These are phyloP conservation scores for Physeter macrocephalus DNA, from an alignment of 2,113 vertebrate species.

Conservation along the genomic window DNA sequence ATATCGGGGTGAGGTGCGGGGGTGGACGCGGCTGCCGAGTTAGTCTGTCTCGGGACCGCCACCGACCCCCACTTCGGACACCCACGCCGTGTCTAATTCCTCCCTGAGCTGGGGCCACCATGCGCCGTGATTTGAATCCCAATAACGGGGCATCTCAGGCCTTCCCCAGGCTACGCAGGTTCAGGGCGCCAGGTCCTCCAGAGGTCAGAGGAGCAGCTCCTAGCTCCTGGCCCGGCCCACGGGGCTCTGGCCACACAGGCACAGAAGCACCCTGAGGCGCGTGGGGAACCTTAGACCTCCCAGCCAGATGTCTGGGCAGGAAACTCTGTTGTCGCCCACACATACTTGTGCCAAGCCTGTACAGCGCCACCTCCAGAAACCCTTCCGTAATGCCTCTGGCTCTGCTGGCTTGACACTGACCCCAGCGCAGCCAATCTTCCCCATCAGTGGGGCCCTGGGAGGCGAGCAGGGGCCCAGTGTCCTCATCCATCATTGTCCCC, in stretches of 20 bases:
- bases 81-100: slow-evolving; percentile 73
- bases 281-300: not conserved
- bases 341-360: not conserved
- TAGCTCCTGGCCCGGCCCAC: rapidly evolving
- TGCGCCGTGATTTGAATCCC: slow-evolving; percentile 58
- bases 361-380: not conserved
- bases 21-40: not conserved
- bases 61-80: slow-evolving; percentile 45
- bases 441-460: not conserved
- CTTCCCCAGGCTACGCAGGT: slow-evolving; percentile 33
- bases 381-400: not conserved
- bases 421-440: not conserved
- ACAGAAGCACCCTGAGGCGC: not conserved
- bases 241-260: not conserved
- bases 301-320: not conserved
- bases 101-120: not conserved
- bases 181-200: not conserved
- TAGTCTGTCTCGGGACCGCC: not conserved
- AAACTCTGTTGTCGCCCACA: not conserved
- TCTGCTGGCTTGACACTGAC: not conserved
- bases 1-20: slow-evolving; percentile 30
- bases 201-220: slow-evolving; percentile 21
- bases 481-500: slow-evolving; percentile 19
- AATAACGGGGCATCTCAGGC: not conserved
- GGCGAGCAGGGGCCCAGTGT: not conserved